These are phyloP conservation scores for Arion vulgaris DNA, from an alignment of 1,140 invertebrate species.

Conservation along the genomic window DNA sequence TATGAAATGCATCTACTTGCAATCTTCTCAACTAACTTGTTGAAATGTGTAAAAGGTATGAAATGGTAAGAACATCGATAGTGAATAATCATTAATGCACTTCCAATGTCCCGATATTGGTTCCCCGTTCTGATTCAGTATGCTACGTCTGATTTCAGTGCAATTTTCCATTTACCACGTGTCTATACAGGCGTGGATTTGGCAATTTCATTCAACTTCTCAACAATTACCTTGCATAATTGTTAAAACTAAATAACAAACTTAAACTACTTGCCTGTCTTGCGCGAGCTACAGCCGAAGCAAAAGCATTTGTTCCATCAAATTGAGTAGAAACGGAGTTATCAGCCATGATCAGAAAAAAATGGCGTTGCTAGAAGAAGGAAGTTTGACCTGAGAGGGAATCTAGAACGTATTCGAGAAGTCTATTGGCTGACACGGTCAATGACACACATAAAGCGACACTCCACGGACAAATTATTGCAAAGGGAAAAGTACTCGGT, in stretches of 20 bases:
- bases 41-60: no score
- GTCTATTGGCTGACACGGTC: neutral
- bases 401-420: neutral
- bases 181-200: neutral
- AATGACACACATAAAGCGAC: neutral
- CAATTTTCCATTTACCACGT: neutral
- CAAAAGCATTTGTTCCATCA: conserved; percentile 66
- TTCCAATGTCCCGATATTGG: no score
- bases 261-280: conserved; percentile 59
- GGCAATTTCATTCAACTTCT: neutral
- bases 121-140: no score
- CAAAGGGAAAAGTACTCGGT: no score
- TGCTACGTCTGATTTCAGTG: no score
- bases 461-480: neutral
- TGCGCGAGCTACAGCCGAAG: conserved; percentile 69
- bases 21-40: no score
- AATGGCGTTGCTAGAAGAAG: conserved; percentile 51
- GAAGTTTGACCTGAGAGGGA: conserved; percentile 3
- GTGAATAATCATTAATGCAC: no score
- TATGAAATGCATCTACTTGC: no score
- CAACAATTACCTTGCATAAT: neutral
- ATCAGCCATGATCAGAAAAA: conserved; percentile 58
- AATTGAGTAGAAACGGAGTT: conserved; percentile 49
- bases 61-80: no score
- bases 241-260: neutral